Evolutionary conservation across 2,888 invertebrate genomes (phyloP).

Genomic region (Mechanitis messenoides): DNA sequence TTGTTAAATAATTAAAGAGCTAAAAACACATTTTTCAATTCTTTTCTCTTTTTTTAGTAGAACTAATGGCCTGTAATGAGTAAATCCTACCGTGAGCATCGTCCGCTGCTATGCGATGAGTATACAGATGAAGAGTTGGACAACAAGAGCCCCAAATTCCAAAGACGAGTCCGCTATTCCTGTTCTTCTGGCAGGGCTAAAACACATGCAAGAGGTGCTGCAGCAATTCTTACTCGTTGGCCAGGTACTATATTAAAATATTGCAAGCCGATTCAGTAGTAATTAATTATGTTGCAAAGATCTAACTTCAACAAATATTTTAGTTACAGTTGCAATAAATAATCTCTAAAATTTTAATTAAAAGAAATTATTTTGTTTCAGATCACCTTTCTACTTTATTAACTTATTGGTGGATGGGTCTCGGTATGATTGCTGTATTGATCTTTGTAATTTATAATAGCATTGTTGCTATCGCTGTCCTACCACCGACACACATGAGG

Average conservation of each 20-base stretch:
- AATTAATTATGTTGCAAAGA: too few relatives aligned
- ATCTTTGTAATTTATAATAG: constrained; percentile 60
- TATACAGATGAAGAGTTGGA: constrained; percentile 52
- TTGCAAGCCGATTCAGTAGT: not conserved
- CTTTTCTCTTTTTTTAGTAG: not conserved
- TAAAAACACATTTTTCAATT: not conserved
- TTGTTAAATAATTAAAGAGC: not conserved
- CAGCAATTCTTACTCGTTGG: constrained; percentile 56
- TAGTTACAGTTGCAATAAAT: too few relatives aligned
- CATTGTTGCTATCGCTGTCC: constrained; percentile 45
- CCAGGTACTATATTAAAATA: constrained; percentile 46
- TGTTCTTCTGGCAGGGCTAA: constrained; percentile 43
- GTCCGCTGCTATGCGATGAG: constrained; percentile 57
- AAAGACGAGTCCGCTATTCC: constrained; percentile 38
- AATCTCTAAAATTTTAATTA: too few relatives aligned
- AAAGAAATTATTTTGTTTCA: constrained; percentile 37
- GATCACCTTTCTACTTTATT: constrained; percentile 59
- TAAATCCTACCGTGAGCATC: constrained; percentile 52
- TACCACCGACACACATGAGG: constrained; percentile 38
- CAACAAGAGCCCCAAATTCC: constrained; percentile 39
- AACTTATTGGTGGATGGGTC: constrained; percentile 59
- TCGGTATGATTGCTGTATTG: constrained; percentile 57
- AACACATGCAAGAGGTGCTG: constrained; percentile 53
- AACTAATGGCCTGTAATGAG: constrained; percentile 58
- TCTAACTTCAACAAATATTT: too few relatives aligned